phyloP scores from a whole-genome alignment of 2,888 invertebrate genomes.

The Gortyna flavago region DNA sequence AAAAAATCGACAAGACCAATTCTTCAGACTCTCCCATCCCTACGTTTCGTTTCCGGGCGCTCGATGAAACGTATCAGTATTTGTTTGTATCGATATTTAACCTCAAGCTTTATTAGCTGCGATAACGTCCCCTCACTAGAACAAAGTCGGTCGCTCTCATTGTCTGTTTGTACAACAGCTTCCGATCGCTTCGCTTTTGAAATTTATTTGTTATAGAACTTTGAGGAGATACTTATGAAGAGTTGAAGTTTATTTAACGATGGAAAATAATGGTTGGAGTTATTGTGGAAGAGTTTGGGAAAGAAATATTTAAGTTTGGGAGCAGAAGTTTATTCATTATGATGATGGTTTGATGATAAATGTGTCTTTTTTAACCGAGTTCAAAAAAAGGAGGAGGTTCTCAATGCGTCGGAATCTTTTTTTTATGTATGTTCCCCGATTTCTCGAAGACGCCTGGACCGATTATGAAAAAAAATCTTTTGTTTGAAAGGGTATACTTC shows the following conservation, averaged over 20 bases:
- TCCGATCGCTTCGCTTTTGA: constrained; percentile 49
- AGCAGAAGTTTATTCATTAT: constrained; percentile 4
- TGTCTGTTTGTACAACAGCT: constrained; percentile 58
- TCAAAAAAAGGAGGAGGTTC: no score
- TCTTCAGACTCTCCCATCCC: constrained; percentile 22
- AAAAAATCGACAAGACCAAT: constrained; percentile 11
- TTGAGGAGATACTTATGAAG: constrained; percentile 48
- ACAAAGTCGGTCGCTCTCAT: constrained; percentile 43
- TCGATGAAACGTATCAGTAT: constrained; percentile 53
- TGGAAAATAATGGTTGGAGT: constrained; percentile 12
- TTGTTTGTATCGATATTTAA: constrained; percentile 68
- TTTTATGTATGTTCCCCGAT: no score
- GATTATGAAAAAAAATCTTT: no score
- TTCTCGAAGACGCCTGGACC: no score
- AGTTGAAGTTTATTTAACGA: constrained; percentile 49
- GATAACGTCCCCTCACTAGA: constrained; percentile 60
- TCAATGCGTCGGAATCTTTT: no score
- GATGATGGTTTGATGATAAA: background rate
- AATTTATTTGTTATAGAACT: constrained; percentile 57
- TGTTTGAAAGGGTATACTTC: no score
- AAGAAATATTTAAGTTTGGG: constrained; percentile 6
- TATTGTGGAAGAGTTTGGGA: constrained; percentile 8
- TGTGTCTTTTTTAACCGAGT: no score
- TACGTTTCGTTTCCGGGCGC: constrained; percentile 38
- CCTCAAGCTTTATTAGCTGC: constrained; percentile 54